Percentiles rank a stretch among this genome's conserved stretches.
Evolutionary conservation across 1,140 invertebrate species (phyloP).

Genomic region (Dinoponera quadriceps): DNA sequence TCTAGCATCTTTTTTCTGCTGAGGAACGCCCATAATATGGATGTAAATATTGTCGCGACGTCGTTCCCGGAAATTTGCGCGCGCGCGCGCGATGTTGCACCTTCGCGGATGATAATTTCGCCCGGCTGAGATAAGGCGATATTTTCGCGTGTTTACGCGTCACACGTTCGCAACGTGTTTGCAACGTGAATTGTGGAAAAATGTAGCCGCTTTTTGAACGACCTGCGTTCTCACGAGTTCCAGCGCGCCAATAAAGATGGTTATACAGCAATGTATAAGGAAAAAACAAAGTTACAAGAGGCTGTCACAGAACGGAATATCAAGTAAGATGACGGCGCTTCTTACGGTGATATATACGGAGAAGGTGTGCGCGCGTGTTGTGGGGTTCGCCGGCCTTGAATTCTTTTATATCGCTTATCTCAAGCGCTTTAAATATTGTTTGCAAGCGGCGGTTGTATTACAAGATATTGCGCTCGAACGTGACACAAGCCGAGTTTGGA

Average conservation of each 20-base stretch:
- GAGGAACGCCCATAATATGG: no score
- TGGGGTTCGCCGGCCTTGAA: not conserved
- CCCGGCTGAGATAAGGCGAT: no score
- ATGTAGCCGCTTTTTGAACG: not conserved
- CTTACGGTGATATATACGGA: not conserved
- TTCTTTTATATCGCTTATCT: no score
- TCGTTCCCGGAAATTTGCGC: no score
- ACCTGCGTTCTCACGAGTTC: not conserved
- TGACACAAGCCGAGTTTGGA: not conserved
- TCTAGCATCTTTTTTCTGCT: no score
- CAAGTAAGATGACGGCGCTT: not conserved
- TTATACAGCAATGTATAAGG: not conserved
- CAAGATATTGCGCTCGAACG: not conserved
- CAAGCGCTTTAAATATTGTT: not conserved
- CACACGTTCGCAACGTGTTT: not conserved
- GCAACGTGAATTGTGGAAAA: not conserved
- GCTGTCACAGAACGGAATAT: not conserved
- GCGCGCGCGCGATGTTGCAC: no score
- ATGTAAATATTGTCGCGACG: no score
- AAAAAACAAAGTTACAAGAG: not conserved
- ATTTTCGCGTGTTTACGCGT: not conserved
- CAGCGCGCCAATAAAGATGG: not conserved
- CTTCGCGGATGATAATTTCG: no score
- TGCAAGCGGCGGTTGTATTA: not conserved
- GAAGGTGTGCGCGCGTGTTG: no score